Percentiles rank a stretch among this genome's conserved stretches.
Evolutionary conservation across 2,888 invertebrate genomes (phyloP).

Genomic region (Buathra laborator): DNA sequence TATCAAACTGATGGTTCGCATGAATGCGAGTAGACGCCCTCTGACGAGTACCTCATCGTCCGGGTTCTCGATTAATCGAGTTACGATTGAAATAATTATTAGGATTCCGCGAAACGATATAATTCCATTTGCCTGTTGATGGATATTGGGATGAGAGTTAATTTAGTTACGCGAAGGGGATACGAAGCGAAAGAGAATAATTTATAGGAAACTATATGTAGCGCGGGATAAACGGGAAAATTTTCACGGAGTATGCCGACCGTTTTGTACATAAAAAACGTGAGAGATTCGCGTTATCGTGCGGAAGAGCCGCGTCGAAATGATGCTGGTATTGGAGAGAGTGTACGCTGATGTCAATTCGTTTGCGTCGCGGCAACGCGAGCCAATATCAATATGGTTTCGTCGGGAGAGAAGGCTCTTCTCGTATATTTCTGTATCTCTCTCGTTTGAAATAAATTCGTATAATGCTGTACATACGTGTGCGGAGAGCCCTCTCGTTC

Average conservation of each 20-base stretch:
- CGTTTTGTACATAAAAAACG: background rate
- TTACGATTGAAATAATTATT: slow-evolving; percentile 7
- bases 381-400: slow-evolving; percentile 56
- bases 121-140: slow-evolving; percentile 4
- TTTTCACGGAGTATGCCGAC: background rate
- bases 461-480: background rate
- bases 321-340: background rate
- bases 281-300: slow-evolving; percentile 12
- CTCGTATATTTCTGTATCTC: background rate
- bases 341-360: slow-evolving; percentile 39
- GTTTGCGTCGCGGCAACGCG: slow-evolving; percentile 24
- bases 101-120: background rate
- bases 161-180: background rate
- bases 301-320: background rate
- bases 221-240: slow-evolving; percentile 13
- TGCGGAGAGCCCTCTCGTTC: background rate
- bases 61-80: background rate
- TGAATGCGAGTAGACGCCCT: background rate
- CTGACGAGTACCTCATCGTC: too few species aligned
- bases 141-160: slow-evolving; percentile 1
- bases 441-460: slow-evolving; percentile 41
- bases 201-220: slow-evolving; percentile 17
- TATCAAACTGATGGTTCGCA: background rate
- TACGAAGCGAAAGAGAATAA: background rate
- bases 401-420: background rate